A percentile compares a stretch with the other conserved stretches of the same genome.
Evolutionary conservation across 2,113 vertebrate species (phyloP).

Genomic region (Fregetta grallaria): DNA sequence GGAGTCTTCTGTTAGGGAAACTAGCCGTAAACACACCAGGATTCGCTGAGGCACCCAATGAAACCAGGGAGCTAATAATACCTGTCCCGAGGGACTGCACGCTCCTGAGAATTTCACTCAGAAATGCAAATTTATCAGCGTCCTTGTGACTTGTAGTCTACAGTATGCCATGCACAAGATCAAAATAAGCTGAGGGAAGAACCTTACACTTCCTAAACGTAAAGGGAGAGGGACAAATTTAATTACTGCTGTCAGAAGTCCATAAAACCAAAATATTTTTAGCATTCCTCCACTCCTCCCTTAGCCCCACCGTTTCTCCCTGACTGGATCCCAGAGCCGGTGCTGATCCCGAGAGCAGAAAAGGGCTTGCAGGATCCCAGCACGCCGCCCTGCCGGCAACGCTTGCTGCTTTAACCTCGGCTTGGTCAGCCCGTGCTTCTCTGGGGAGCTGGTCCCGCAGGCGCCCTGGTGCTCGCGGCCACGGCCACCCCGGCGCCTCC

Average conservation of each 20-base stretch:
- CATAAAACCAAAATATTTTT: neutral
- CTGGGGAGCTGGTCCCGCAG: neutral
- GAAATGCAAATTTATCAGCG: neutral
- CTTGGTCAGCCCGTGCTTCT: neutral
- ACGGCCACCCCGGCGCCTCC: neutral
- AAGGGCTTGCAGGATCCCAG: neutral
- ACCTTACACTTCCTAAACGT: neutral
- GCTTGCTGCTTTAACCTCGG: neutral
- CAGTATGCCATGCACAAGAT: neutral
- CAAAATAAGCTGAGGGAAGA: neutral
- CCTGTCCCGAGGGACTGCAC: slow-evolving; percentile 1
- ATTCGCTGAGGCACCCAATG: slow-evolving; percentile 64
- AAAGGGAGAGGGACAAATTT: neutral
- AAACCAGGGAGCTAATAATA: slow-evolving; percentile 66
- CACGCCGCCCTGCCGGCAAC: rapidly evolving
- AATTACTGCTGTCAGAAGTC: neutral
- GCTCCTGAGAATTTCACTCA: slow-evolving; percentile 22
- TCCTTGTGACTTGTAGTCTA: neutral
- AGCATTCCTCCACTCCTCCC: neutral
- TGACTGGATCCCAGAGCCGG: neutral
- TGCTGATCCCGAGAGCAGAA: neutral
- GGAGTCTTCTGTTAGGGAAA: slow-evolving; percentile 34
- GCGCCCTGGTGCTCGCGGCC: neutral
- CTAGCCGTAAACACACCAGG: slow-evolving; percentile 57
- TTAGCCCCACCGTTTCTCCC: neutral